A percentile compares a stretch with the other conserved stretches of the same genome.
phyloP scores from a whole-genome alignment of 2,888 invertebrate genomes.

The Chaitophorus viminalis region DNA sequence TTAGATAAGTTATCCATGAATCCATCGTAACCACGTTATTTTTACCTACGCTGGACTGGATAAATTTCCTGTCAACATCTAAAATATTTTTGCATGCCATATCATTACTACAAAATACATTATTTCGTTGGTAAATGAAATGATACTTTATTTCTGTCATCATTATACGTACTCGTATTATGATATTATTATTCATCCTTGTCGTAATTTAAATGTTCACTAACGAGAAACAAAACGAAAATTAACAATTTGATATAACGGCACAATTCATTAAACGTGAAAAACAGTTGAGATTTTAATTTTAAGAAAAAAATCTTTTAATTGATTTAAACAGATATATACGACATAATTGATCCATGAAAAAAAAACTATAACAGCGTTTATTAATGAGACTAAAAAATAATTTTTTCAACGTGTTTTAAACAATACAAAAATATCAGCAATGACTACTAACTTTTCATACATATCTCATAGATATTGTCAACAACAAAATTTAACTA shows the following conservation, averaged over 20 bases:
- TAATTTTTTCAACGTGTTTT: not conserved
- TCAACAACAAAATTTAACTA: too few species aligned
- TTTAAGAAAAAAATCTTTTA: not conserved
- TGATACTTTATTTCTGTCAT: not conserved
- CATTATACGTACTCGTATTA: not conserved
- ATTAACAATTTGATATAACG: not conserved
- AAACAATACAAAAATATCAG: not conserved
- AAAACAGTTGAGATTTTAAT: too few species aligned
- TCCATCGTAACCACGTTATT: not conserved
- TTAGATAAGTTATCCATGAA: not conserved
- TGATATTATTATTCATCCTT: slow-evolving; percentile 13
- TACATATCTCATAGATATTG: not conserved
- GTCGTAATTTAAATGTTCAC: not conserved
- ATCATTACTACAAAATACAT: not conserved
- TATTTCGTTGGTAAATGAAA: not conserved
- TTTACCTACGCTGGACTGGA: not conserved
- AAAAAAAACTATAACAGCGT: not conserved
- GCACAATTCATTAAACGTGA: not conserved
- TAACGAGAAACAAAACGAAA: not conserved
- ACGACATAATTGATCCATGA: not conserved
- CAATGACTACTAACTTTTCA: not conserved
- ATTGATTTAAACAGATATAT: not conserved
- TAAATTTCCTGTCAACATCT: not conserved
- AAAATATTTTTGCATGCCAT: not conserved
- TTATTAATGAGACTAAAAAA: not conserved